These are phyloP conservation scores for Pantala flavescens DNA, from an alignment of 1,140 invertebrate genomes.

Conservation along the genomic window DNA sequence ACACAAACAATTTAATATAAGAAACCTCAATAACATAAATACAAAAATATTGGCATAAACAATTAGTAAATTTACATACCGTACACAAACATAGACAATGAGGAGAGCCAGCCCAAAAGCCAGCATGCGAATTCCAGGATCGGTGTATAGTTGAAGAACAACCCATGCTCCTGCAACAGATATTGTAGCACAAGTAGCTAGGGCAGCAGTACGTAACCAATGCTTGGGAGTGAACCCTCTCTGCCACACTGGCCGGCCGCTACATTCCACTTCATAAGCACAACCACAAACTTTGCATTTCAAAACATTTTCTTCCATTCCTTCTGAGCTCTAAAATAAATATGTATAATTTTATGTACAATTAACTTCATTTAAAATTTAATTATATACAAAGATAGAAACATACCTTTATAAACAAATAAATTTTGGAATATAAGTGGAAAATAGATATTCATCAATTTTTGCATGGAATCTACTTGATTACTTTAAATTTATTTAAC, in stretches of 20 bases:
- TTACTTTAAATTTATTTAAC: no score
- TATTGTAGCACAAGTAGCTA: constrained; percentile 57
- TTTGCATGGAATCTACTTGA: no score
- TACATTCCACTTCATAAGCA: constrained; percentile 47
- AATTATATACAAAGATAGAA: no score
- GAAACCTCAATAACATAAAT: no score
- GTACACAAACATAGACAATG: constrained; percentile 72
- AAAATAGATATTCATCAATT: no score
- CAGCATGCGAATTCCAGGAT: constrained; percentile 64
- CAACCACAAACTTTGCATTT: constrained; percentile 71
- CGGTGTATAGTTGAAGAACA: constrained; percentile 64
- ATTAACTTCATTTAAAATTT: no score
- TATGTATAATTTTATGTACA: no score
- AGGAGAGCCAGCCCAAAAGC: constrained; percentile 69
- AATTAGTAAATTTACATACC: no score
- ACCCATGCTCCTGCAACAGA: constrained; percentile 69
- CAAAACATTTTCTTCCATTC: constrained; percentile 44
- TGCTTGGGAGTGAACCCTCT: constrained; percentile 67
- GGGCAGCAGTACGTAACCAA: constrained; percentile 61
- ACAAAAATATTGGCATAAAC: no score
- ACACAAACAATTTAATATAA: no score
- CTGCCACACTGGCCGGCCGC: constrained; percentile 58
- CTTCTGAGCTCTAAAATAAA: constrained; percentile 47
- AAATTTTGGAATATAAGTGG: no score
- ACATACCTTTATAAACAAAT: no score